Evolutionary conservation across 2,888 invertebrate genomes (phyloP), one percentile per base, ranked within the genome.

Genomic region (Carpatolechia fugitivella): DNA sequence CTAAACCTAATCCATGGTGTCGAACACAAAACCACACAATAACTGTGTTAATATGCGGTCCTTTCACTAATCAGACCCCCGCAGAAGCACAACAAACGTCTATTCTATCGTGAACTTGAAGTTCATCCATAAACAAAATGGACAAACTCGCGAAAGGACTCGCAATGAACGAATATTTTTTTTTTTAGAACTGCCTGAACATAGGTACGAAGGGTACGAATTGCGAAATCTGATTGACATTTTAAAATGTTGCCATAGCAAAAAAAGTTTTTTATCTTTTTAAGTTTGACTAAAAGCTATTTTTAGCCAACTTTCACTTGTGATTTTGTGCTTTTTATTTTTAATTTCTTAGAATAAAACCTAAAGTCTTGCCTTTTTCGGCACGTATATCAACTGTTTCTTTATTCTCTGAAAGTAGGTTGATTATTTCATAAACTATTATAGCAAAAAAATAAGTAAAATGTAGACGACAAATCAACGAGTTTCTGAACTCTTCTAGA

Each of bases 1-100:
- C 76, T 70, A 76, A 60, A 79, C 76, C 70, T 76, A 61, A 78
- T 65, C 75, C 87, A 88, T 87, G 67, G 74, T 85, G 77, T 66
- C 62, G 55, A 52, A 59, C 55, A 58, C 56, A 60, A 61, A 47
- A 36, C 24, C 52, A 24, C 24, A 24, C 6, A 24, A 24, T 3
- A 24, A 24, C 6, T 24, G 6, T 44, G 44, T 29, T 20, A n/a
- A 29, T 4, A 20, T 64, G 61, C 68, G 62, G 63, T 70, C 74
- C 75, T 77, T 80, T 83, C 82, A 85, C 80, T 79, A 68, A 66
- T 70, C 73, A 70, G 61, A 64, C 65, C 68, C 78, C 62, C 66
- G 68, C 76, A 72, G 70, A 76, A 74, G 24, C 69, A 80, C 80
- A 71, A 75, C 68, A 65, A 68, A 70, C 69, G 78, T 77, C 24